These are phyloP conservation scores for Polyommatus iphigenia DNA, from an alignment of 2,888 invertebrate genomes.

Conservation along the genomic window DNA sequence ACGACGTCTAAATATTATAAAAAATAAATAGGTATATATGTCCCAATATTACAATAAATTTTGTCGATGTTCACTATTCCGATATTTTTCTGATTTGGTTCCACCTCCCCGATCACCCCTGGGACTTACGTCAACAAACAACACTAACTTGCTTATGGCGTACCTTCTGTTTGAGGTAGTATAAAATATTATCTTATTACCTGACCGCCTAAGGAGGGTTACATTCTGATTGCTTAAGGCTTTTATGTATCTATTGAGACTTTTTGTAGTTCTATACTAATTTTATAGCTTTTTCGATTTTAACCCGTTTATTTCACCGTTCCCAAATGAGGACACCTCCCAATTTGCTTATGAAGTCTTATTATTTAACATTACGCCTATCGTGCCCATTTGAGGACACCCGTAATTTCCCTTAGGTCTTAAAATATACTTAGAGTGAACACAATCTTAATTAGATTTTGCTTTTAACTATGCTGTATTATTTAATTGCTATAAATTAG, in stretches of 20 bases:
- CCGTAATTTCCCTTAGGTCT: too few species aligned
- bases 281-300: neutral
- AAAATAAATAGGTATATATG: neutral
- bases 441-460: too few species aligned
- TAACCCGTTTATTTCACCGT: neutral
- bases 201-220: slow-evolving; percentile 12
- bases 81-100: slow-evolving; percentile 1
- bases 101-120: neutral
- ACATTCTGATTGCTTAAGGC: slow-evolving; percentile 2
- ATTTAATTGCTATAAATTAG: too few species aligned
- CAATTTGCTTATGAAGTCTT: neutral
- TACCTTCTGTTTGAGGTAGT: slow-evolving; percentile 3
- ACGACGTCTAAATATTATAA: neutral
- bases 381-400: too few species aligned
- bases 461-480: too few species aligned
- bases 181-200: slow-evolving; percentile 21
- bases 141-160: slow-evolving; percentile 13
- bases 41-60: neutral
- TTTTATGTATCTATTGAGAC: neutral
- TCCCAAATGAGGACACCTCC: neutral
- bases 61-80: neutral
- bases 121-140: slow-evolving; percentile 15
- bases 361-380: neutral
- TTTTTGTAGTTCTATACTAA: neutral
- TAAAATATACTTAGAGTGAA: too few species aligned